Base-by-base conservation (phyloP, 2,888 invertebrate genomes). In the Drosophila putrida region DNA sequence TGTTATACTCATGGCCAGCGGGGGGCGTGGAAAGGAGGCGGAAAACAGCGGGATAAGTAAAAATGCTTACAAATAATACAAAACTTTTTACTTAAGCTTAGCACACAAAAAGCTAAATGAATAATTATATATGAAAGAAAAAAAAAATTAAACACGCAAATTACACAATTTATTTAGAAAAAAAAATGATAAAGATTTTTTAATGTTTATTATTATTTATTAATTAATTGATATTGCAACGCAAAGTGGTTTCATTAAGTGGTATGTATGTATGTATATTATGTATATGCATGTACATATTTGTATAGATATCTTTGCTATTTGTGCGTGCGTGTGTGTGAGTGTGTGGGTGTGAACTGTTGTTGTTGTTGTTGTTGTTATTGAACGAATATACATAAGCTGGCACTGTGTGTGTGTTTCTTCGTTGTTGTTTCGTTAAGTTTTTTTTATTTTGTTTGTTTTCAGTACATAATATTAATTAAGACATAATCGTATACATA, bases 401-500 rank as follows among this genome's bases (percentile, higher is more conserved):
- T 36, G 33, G 35, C n/a, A 25, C 20, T 61, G 28, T 60, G 61
- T 36, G 49, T 44, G 43, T 39, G n/a, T n/a, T n/a, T n/a, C n/a
- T 60, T 57, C 38, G 39, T 54, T 41, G 51, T 13, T 31, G 31
- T 61, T 43, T 47, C 39, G 47, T 57, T 54, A 54, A 46, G 38
- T 41, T 50, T 57, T 27, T 51, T 55, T 43, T 59, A n/a, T n/a
- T 25, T 33, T 10, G 49, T 46, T 50, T 35, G 11, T 58, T 57
- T 53, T 55, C 60, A 50, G 59, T 60, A 71, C 59, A 72, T 71
- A 66, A 71, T 67, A 57, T 49, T 71, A 75, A 71, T 84, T 82
- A 74, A 70, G 68, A 74, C 59, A 69, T 83, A 84, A 76, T 83
- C 82, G 82, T 83, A 83, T 83, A 83, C 82, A 74, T 79, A 71